Base-by-base conservation (phyloP, 1,140 invertebrate species). In the Aleiodes sp. region DNA sequence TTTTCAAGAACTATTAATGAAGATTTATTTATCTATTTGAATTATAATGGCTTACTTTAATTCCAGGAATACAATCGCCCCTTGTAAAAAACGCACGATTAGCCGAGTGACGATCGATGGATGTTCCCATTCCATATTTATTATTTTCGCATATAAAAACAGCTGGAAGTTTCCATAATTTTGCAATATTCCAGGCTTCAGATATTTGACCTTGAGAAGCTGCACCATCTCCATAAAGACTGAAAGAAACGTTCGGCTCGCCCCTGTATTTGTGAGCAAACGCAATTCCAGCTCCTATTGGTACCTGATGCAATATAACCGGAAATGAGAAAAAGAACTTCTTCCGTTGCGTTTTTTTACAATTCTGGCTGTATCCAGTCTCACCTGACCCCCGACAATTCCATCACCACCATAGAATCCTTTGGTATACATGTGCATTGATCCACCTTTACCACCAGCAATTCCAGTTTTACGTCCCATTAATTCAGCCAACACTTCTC, bases 131-230 rank as follows among this genome's bases (percentile, higher is more conserved):
- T 56, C 96, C 97, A 81, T 97, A 99, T 41, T 94, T 93, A 86
- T 99, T 99, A 81, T 99, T 99, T 87, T 99, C 98, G 81, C 97
- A 98, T 37, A 99, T 91, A 86, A 97, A 99, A 71, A 99, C 93
- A 68, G 90, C 91, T 0, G 98, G 98, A 67, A 99, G 79, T 77
- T 95, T 90, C 96, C 96, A 98, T 35, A 99, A 88, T 77, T 93
- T 93, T 3, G 92, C 90, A 86, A 94, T 93, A 75, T 94, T 94
- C 77, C 91, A 94, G 0, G 88, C 90, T 83, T 95, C 93, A 74
- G 92, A 94, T 1, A 94, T 87, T 84, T 95, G 93, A 2, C 90
- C 89, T 87, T 99, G 98, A 84, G 99, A 99, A 29, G 97, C 96
- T 16, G 98, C 98, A 62, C 98, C 98, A 84, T 99, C 98, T 16